Conservation (phyloP, 2,113 vertebrate species). For the Eurystomus gularis region DNA sequence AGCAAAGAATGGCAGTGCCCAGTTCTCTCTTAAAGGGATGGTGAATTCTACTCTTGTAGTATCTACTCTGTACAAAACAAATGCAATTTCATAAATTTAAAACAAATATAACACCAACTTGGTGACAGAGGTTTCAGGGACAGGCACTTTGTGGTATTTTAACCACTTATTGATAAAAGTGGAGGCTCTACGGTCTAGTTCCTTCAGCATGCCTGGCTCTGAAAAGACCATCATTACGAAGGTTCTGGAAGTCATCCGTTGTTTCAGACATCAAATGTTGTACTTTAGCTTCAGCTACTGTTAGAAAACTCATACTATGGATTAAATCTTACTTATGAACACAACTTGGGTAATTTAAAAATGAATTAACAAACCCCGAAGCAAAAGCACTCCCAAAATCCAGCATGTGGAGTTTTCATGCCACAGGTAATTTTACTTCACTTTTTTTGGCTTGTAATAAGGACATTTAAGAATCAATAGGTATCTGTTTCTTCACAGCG, state of each 20-base stretch:
- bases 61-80: slow-evolving; percentile 82
- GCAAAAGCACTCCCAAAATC: background rate
- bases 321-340: background rate
- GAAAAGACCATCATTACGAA: background rate
- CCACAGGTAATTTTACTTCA: background rate
- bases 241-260: background rate
- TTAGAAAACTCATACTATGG: background rate
- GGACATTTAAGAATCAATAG: background rate
- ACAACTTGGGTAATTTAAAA: background rate
- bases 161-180: background rate
- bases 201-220: background rate
- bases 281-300: background rate
- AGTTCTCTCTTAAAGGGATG: slow-evolving; percentile 96
- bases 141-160: background rate
- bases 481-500: background rate
- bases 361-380: background rate
- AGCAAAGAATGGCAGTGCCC: slow-evolving; percentile 95
- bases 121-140: background rate
- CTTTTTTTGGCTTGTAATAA: background rate
- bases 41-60: slow-evolving; percentile 97
- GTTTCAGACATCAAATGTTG: background rate
- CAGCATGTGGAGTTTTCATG: background rate
- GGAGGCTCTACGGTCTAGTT: background rate
- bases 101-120: background rate
- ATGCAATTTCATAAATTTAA: background rate